Evolutionary conservation across 2,888 invertebrate genomes (phyloP).

Genomic region (Escarpia spicata): DNA sequence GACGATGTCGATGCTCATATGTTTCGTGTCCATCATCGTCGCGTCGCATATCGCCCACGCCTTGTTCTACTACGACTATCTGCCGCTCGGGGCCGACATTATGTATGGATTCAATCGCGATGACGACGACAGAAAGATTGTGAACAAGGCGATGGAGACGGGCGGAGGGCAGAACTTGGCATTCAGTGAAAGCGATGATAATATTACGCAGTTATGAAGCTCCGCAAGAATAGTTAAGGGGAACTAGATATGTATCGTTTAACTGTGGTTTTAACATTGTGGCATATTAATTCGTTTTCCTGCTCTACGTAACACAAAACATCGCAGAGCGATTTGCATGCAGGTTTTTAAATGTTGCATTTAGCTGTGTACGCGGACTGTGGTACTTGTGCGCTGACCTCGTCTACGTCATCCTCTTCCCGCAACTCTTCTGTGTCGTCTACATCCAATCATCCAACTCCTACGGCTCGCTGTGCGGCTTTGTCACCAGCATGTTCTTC

Average conservation of each 20-base stretch:
- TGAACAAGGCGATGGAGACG: neutral
- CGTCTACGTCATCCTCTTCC: constrained; percentile 97
- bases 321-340: too few relatives aligned
- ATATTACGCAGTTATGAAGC: neutral
- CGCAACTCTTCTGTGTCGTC: constrained; percentile 90
- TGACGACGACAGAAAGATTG: neutral
- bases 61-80: neutral
- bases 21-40: neutral
- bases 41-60: neutral
- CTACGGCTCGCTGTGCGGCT: constrained; percentile 83
- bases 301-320: too few relatives aligned
- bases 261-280: too few relatives aligned
- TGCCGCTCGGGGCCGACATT: neutral
- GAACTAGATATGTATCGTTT: neutral
- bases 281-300: too few relatives aligned
- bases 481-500: constrained; percentile 75
- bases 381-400: constrained; percentile 99
- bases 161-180: neutral
- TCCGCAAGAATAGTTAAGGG: neutral
- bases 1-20: constrained; percentile 89
- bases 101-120: neutral
- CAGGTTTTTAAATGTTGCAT: too few relatives aligned
- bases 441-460: constrained; percentile 96
- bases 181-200: neutral
- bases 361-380: constrained; percentile 65